Evolutionary conservation across 2,797 vertebrate species (phyloP), one percentile per base, ranked within the genome.

Genomic region (Danio jaintianensis): DNA sequence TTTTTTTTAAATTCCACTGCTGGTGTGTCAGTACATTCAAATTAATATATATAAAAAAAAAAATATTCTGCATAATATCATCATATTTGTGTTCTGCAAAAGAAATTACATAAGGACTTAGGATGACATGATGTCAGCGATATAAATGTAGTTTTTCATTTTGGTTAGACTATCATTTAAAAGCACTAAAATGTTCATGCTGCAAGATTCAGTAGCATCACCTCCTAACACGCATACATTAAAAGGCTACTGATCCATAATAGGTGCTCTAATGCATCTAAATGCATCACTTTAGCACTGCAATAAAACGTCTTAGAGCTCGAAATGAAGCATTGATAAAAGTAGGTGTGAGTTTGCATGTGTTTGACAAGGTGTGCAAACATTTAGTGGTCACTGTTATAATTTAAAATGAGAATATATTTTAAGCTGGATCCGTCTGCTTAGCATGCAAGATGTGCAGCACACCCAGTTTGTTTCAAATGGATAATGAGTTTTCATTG

Each of bases 401-500:
- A 71, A 55, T 56, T 47, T 73, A 63, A 66, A 36, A 45, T 52
- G 7, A 77, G 40, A 13, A 58, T 20, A 48, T 18, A 43, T 79
- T 79, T 6, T 12, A 11, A 53, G 53, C 4, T 15, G 10, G 11
- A 71, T 61, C 45, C 6, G 40, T 16, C 29, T 71, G 18, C 58
- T 79, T 71, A 36, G 58, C 48, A 71, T 79, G 58, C 77, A 63
- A 29, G 18, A 42, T 55, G 45, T 71, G 11, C 38, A 62, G 13
- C 56, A 45, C 40, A 43, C 20, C 38, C 18, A 15, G 38, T 53
- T 71, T 70, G 77, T 79, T 71, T 79, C 47, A 53, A 71, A 72
- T 52, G 48, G 18, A 63, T 79, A 79, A 79, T 71, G 67, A 71
- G 36, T 71, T 79, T 72, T 62, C 36, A 63, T 79, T 79, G 77